A percentile compares a stretch with the other conserved stretches of the same genome.
phyloP scores from a whole-genome alignment of 1,140 invertebrate genomes.

The Drosophila triauraria region DNA sequence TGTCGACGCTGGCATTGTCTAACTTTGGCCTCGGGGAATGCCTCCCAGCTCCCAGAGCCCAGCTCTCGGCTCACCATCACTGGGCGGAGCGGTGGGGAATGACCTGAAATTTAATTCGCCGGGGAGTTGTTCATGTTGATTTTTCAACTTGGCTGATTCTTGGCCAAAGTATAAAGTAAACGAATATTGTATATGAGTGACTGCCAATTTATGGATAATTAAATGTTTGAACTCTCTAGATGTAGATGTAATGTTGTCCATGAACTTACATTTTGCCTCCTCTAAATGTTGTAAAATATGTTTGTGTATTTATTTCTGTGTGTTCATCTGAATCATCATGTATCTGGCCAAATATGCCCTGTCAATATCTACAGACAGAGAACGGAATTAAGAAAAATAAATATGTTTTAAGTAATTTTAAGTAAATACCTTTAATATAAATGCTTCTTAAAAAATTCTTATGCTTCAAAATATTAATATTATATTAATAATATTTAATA shows the following conservation, averaged over 20 bases:
- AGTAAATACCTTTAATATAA: background rate
- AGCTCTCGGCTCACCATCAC: too few relatives aligned
- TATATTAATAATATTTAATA: too few relatives aligned
- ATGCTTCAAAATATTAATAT: too few relatives aligned
- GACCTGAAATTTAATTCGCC: conserved; percentile 48
- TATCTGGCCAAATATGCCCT: conserved; percentile 7
- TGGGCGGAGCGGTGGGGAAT: conserved; percentile 25
- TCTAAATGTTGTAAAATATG: conserved; percentile 15
- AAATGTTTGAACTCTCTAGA: conserved; percentile 36
- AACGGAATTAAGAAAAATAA: background rate
- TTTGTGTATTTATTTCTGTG: conserved; percentile 3
- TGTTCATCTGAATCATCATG: conserved; percentile 2
- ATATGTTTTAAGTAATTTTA: too few relatives aligned
- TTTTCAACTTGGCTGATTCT: conserved; percentile 59
- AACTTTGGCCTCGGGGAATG: conserved; percentile 26
- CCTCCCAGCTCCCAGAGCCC: conserved; percentile 1
- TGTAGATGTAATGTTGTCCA: conserved; percentile 16
- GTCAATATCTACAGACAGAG: background rate
- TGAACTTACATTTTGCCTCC: conserved; percentile 3
- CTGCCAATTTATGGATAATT: conserved; percentile 35
- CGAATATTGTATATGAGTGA: conserved; percentile 34
- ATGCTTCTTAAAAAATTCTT: background rate
- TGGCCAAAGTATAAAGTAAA: conserved; percentile 47
- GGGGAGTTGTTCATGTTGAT: conserved; percentile 47
- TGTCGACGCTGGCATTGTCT: conserved; percentile 46